These are phyloP conservation scores for Platyrinchus mystaceus DNA, from an alignment of 2,797 vertebrate genomes.

Conservation along the genomic window DNA sequence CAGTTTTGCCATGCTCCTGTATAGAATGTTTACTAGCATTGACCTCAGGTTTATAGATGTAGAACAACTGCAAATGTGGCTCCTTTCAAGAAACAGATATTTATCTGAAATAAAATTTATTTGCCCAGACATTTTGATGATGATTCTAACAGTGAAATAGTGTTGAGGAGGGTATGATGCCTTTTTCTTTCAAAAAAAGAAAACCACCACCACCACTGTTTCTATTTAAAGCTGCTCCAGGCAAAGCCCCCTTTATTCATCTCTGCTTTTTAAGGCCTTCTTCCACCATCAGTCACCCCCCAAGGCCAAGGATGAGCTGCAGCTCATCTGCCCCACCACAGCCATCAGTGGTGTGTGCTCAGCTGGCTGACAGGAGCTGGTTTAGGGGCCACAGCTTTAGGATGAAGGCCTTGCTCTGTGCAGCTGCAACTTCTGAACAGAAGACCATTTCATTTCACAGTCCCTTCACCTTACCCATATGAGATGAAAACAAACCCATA, in stretches of 20 bases:
- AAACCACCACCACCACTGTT: not conserved
- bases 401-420: not conserved
- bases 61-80: not conserved
- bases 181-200: rapidly evolving
- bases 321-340: not conserved
- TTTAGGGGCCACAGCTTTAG: not conserved
- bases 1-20: not conserved
- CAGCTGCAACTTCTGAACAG: not conserved
- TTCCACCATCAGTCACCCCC: not conserved
- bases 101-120: not conserved
- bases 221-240: not conserved
- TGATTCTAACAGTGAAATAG: not conserved
- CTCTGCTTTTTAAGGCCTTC: not conserved
- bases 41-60: not conserved
- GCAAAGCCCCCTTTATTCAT: not conserved
- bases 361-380: not conserved
- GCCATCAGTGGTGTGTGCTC: not conserved
- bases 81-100: not conserved
- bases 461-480: not conserved
- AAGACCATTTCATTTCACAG: not conserved
- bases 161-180: not conserved
- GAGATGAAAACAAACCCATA: not conserved
- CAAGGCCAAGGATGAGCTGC: not conserved
- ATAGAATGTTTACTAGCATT: not conserved
- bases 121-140: not conserved